These are phyloP conservation scores for Cyprinodon diabolis DNA, from an alignment of 2,797 vertebrate species.

Conservation along the genomic window DNA sequence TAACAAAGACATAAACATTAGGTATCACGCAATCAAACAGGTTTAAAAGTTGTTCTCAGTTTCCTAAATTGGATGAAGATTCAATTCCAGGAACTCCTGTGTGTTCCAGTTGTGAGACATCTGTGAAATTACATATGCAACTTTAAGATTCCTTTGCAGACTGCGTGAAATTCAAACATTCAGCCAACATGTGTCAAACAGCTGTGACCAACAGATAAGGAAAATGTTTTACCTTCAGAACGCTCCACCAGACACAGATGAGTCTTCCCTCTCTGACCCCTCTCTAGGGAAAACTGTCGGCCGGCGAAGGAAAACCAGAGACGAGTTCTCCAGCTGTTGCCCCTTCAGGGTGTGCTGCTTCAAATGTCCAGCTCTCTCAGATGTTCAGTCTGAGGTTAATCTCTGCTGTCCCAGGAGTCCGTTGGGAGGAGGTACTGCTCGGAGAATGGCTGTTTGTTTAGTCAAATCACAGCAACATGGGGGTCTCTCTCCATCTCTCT, in stretches of 20 bases:
- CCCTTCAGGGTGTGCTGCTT: slow-evolving; percentile 60
- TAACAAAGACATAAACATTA: slow-evolving; percentile 20
- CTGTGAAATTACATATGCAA: slow-evolving; percentile 2
- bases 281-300: slow-evolving; percentile 29
- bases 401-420: slow-evolving; percentile 69
- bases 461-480: slow-evolving; percentile 76
- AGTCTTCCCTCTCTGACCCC: slow-evolving; percentile 43
- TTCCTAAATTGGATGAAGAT: background rate
- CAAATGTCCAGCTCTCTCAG: slow-evolving; percentile 73
- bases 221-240: slow-evolving; percentile 72
- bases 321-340: slow-evolving; percentile 50
- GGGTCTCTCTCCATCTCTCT: slow-evolving; percentile 57
- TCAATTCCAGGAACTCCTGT: slow-evolving; percentile 1
- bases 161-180: slow-evolving; percentile 26
- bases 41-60: slow-evolving; percentile 5
- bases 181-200: slow-evolving; percentile 43
- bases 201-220: slow-evolving; percentile 34
- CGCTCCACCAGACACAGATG: slow-evolving; percentile 39
- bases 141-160: slow-evolving; percentile 8
- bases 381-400: slow-evolving; percentile 77
- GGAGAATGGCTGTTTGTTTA: slow-evolving; percentile 78
- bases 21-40: slow-evolving; percentile 25
- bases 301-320: slow-evolving; percentile 47
- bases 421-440: slow-evolving; percentile 62
- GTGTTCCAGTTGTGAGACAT: slow-evolving; percentile 22